These are phyloP conservation scores for Mimas tiliae DNA, from an alignment of 2,888 invertebrate species.

Conservation along the genomic window DNA sequence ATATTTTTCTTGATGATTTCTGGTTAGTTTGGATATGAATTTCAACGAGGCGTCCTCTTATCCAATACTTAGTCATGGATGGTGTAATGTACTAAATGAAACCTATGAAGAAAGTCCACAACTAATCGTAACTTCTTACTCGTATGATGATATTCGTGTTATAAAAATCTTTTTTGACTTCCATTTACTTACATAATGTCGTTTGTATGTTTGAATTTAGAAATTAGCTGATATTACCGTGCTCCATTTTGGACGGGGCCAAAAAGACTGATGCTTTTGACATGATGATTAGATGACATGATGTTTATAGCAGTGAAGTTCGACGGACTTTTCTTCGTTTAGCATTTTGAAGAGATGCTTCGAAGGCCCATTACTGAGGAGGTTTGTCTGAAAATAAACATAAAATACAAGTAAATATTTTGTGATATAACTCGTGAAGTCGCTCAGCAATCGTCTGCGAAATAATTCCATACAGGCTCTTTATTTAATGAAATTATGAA, in stretches of 20 bases:
- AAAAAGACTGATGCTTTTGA: not conserved
- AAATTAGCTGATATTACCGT: not conserved
- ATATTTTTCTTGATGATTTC: not conserved
- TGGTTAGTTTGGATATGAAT: not conserved
- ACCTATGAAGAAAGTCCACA: no score
- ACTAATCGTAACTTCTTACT: not conserved
- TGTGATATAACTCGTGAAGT: not conserved
- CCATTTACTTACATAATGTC: not conserved
- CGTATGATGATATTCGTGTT: not conserved
- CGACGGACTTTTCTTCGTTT: not conserved
- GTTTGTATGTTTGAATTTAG: conserved; percentile 1
- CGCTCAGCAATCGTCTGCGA: not conserved
- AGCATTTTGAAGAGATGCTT: not conserved
- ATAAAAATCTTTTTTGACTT: not conserved
- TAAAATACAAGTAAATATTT: not conserved
- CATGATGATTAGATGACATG: not conserved
- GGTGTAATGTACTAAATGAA: no score
- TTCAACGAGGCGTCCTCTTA: no score
- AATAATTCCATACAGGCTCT: no score
- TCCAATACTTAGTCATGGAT: no score
- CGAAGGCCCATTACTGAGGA: not conserved
- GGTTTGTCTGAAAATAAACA: not conserved
- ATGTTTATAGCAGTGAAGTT: not conserved
- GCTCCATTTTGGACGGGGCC: not conserved
- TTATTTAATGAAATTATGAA: no score